Evolutionary conservation across 2,113 vertebrate genomes (phyloP).

Genomic region (Lethenteron reissneri): DNA sequence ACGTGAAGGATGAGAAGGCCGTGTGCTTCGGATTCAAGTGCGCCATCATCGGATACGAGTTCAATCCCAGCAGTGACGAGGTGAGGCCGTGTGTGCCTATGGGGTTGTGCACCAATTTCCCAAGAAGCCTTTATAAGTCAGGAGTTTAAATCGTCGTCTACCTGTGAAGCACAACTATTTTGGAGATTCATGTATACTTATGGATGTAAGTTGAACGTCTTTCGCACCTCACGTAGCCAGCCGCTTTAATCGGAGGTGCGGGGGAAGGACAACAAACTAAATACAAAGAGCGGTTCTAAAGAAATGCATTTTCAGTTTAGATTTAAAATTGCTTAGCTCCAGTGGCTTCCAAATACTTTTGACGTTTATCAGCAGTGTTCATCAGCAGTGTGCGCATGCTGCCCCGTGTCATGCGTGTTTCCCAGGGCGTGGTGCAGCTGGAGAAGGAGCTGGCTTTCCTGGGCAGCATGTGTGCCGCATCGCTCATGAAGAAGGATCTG

Average conservation of each 20-base stretch:
- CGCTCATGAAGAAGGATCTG: slow-evolving; percentile 95
- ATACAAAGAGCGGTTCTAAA: too few relatives aligned
- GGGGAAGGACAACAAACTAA: too few relatives aligned
- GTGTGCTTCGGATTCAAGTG: slow-evolving; percentile 94
- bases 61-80: slow-evolving; percentile 81
- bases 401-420: slow-evolving; percentile 14
- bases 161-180: too few relatives aligned
- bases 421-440: slow-evolving; percentile 74
- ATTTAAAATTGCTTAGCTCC: too few relatives aligned
- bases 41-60: slow-evolving; percentile 85
- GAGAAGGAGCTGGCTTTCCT: slow-evolving; percentile 88
- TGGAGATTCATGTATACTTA: too few relatives aligned
- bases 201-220: too few relatives aligned
- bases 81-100: slow-evolving; percentile 22
- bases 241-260: too few relatives aligned
- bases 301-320: too few relatives aligned
- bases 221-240: too few relatives aligned
- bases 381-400: slow-evolving; percentile 59
- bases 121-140: too few relatives aligned
- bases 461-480: slow-evolving; percentile 80
- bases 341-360: not conserved
- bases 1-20: slow-evolving; percentile 94
- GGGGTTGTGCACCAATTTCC: too few relatives aligned
- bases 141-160: too few relatives aligned
- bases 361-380: not conserved